A percentile compares a stretch with the other conserved stretches of the same genome.
Conservation (phyloP, 2,888 invertebrate genomes). For the Uropetala carovei region DNA sequence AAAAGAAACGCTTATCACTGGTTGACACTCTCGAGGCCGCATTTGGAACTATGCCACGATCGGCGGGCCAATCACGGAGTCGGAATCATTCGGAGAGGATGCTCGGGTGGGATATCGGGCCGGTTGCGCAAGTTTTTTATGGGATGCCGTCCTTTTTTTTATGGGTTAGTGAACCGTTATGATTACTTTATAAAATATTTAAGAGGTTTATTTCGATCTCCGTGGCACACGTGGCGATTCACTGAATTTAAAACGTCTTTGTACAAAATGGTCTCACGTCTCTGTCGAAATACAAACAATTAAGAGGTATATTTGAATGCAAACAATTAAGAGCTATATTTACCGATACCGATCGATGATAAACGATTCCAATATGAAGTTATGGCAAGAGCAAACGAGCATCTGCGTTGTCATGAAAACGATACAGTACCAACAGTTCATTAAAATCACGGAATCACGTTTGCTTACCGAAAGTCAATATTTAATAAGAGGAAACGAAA, state of each 20-base stretch:
- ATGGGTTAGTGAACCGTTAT: background rate
- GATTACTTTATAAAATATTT: too few relatives aligned
- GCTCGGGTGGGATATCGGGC: background rate
- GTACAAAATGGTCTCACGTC: background rate
- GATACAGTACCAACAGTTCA: too few relatives aligned
- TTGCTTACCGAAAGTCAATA: too few relatives aligned
- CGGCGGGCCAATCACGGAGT: background rate
- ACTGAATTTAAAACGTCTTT: background rate
- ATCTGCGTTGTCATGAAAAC: too few relatives aligned
- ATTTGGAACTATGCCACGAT: background rate
- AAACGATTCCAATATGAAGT: too few relatives aligned
- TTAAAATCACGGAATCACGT: too few relatives aligned
- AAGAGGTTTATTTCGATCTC: background rate
- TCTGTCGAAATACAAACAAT: too few relatives aligned
- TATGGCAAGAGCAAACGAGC: too few relatives aligned
- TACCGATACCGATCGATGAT: too few relatives aligned
- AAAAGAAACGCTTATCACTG: background rate
- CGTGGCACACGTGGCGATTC: background rate
- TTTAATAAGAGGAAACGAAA: too few relatives aligned
- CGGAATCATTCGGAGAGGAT: background rate
- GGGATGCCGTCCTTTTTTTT: background rate
- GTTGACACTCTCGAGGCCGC: background rate
- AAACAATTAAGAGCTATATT: too few relatives aligned
- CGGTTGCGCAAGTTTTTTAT: background rate
- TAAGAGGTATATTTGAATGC: too few relatives aligned